A percentile compares a stretch with the other conserved stretches of the same genome.
phyloP scores from a whole-genome alignment of 1,140 invertebrate genomes.

The Bradysia coprophila region DNA sequence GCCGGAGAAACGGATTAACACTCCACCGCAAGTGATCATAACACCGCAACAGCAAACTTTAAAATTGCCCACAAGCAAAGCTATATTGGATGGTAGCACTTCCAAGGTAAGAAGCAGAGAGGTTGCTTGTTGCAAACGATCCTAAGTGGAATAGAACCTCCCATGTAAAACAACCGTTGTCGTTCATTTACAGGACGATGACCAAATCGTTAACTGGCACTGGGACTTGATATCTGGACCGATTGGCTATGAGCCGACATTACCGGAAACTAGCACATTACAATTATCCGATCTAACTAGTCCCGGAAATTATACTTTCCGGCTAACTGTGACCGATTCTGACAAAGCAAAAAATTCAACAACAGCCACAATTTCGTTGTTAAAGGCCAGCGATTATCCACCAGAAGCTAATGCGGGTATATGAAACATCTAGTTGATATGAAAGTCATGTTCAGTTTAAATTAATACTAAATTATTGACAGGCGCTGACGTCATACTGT shows the following conservation, averaged over 20 bases:
- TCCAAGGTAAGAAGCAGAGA: slow-evolving; percentile 24
- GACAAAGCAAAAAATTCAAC: slow-evolving; percentile 74
- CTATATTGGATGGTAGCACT: slow-evolving; percentile 66
- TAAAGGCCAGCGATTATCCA: slow-evolving; percentile 85
- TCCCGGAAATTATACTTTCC: slow-evolving; percentile 85
- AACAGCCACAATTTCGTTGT: slow-evolving; percentile 72
- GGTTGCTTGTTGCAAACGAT: not conserved
- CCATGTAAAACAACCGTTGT: too few species aligned
- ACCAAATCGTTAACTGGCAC: slow-evolving; percentile 66
- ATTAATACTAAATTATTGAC: not conserved
- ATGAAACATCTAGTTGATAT: not conserved
- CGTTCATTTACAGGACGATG: slow-evolving; percentile 49
- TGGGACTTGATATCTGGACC: slow-evolving; percentile 82
- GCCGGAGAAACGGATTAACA: slow-evolving; percentile 70
- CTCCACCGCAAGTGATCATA: slow-evolving; percentile 69
- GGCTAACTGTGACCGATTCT: slow-evolving; percentile 82
- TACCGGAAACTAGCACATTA: slow-evolving; percentile 63
- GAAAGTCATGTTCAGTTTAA: not conserved
- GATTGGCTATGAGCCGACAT: slow-evolving; percentile 61
- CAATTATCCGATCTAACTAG: slow-evolving; percentile 62
- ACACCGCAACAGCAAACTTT: slow-evolving; percentile 67
- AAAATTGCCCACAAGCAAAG: slow-evolving; percentile 72
- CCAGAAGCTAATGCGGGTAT: slow-evolving; percentile 75
- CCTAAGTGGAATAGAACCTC: not conserved
- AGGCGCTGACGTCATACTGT: slow-evolving; percentile 76